Conservation (phyloP, 2,113 vertebrate species). For the Phalacrocorax aristotelis region DNA sequence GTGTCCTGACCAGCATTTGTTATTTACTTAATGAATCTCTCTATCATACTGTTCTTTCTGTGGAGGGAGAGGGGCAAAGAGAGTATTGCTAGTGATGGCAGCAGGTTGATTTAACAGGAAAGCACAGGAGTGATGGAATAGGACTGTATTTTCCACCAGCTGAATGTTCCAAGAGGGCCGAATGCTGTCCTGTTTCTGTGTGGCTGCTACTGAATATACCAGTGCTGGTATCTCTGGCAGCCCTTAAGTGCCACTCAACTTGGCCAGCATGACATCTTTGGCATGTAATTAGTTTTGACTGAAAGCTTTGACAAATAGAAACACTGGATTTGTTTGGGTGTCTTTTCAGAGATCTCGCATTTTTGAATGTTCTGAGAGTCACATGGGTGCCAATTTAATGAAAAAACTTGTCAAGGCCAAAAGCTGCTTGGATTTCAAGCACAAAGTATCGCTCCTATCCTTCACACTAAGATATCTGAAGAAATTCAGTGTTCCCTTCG, state of each 20-base stretch:
- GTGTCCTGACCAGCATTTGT: not conserved
- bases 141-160: not conserved
- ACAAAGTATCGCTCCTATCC: fast-evolving
- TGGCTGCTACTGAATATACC: not conserved
- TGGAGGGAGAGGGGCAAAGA: not conserved
- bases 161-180: not conserved
- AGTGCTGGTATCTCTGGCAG: not conserved
- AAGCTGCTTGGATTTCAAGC: not conserved
- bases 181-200: not conserved
- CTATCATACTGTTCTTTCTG: not conserved
- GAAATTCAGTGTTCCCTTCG: not conserved
- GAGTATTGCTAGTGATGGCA: not conserved
- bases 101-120: not conserved
- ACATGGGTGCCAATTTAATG: not conserved
- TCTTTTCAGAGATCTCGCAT: not conserved
- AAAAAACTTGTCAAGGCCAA: not conserved
- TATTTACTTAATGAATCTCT: not conserved
- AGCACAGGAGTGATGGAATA: not conserved
- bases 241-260: not conserved
- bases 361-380: not conserved
- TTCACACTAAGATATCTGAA: not conserved
- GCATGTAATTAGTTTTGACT: constrained; percentile 29
- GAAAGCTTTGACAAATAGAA: constrained; percentile 37
- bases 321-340: not conserved
- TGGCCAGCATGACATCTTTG: not conserved